These are phyloP conservation scores for Camptogramma bilineatum DNA, from an alignment of 2,888 invertebrate genomes.

Conservation along the genomic window DNA sequence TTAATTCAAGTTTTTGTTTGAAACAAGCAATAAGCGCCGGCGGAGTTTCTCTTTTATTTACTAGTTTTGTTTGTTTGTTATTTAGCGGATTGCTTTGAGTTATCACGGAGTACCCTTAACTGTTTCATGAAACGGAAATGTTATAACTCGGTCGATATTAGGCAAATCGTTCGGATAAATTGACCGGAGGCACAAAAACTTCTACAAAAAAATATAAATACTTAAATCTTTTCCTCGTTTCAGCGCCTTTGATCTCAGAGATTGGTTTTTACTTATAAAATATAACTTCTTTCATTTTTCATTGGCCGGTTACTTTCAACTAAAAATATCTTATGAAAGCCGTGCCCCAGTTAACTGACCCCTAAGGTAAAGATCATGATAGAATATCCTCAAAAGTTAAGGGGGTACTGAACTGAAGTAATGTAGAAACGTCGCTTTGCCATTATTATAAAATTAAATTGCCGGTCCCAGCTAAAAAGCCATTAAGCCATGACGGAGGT, in stretches of 20 bases:
- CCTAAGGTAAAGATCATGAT: not conserved
- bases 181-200: slow-evolving; percentile 15
- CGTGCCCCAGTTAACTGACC: not conserved
- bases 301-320: not conserved
- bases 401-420: no score
- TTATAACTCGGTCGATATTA: slow-evolving; percentile 15
- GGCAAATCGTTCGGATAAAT: slow-evolving; percentile 20
- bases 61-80: slow-evolving; percentile 33
- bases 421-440: no score
- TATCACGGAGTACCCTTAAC: slow-evolving; percentile 5
- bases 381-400: no score
- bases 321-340: not conserved
- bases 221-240: slow-evolving; percentile 4
- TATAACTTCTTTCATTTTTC: not conserved
- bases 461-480: no score
- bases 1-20: slow-evolving; percentile 27
- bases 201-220: slow-evolving; percentile 3
- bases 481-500: no score
- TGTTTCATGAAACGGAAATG: slow-evolving; percentile 13
- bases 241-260: slow-evolving; percentile 8
- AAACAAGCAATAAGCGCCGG: slow-evolving; percentile 28
- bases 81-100: slow-evolving; percentile 20
- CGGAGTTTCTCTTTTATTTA: slow-evolving; percentile 20
- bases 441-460: no score
- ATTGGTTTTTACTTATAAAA: slow-evolving; percentile 17